Evolutionary conservation across 2,113 vertebrate species (phyloP).

Genomic region (Trichomycterus rosablanca): DNA sequence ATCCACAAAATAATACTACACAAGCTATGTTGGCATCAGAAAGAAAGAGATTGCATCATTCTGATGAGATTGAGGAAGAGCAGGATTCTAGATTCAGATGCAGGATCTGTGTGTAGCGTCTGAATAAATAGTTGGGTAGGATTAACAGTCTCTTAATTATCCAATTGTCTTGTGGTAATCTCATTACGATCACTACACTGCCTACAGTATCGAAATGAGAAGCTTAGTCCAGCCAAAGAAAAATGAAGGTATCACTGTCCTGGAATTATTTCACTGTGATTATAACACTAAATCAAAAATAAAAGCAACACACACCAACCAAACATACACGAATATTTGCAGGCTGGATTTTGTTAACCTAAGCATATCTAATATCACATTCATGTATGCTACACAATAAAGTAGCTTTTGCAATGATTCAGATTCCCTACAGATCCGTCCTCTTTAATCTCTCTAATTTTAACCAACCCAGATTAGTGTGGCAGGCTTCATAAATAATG

Average conservation of each 20-base stretch:
- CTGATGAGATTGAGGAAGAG: background rate
- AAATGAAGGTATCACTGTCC: background rate
- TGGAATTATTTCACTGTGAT: background rate
- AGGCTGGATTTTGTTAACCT: background rate
- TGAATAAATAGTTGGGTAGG: constrained; percentile 15
- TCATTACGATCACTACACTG: constrained; percentile 34
- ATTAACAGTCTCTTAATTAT: constrained; percentile 43
- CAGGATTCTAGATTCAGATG: too few species aligned
- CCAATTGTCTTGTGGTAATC: constrained; percentile 47
- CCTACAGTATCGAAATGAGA: constrained; percentile 26
- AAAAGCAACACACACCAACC: background rate
- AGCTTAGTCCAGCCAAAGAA: background rate
- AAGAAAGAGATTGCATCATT: background rate
- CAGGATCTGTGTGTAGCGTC: background rate
- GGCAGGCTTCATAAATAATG: constrained; percentile 62
- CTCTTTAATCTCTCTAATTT: constrained; percentile 68
- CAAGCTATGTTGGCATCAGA: background rate
- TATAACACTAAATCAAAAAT: background rate
- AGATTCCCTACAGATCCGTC: constrained; percentile 60
- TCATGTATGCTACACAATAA: constrained; percentile 18
- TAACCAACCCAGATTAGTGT: constrained; percentile 66
- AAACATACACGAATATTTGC: too few species aligned
- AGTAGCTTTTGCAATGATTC: constrained; percentile 58
- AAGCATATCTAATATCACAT: constrained; percentile 1
- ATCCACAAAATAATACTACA: constrained; percentile 9